phyloP scores from a whole-genome alignment of 1,140 invertebrate genomes.

The Halictus rubicundus region DNA sequence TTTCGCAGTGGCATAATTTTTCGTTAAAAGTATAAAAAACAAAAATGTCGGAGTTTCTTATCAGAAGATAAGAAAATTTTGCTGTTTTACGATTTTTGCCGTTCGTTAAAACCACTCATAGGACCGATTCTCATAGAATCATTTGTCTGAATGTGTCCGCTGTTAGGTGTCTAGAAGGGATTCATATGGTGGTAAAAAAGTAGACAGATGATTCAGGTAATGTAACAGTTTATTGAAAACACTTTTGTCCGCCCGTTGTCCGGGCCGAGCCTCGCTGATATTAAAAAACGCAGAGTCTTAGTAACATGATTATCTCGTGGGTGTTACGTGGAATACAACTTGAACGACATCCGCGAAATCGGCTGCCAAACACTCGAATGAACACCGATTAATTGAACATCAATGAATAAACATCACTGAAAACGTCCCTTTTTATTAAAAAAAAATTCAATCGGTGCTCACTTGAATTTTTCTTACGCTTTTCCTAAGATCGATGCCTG shows the following conservation, averaged over 20 bases:
- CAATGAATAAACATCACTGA: no score
- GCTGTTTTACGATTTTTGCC: no score
- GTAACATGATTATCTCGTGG: constrained; percentile 79
- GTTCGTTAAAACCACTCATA: no score
- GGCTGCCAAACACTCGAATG: constrained; percentile 20
- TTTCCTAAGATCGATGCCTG: no score
- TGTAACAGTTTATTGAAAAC: constrained; percentile 81
- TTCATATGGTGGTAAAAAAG: constrained; percentile 1
- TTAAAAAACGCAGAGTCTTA: constrained; percentile 80
- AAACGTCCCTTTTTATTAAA: background rate
- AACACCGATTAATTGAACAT: no score
- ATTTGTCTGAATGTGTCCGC: background rate
- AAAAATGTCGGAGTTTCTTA: no score
- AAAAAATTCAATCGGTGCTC: constrained; percentile 7
- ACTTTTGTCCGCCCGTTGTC: constrained; percentile 72
- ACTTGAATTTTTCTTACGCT: no score
- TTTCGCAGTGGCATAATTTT: constrained; percentile 34
- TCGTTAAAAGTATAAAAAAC: no score
- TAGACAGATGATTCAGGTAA: constrained; percentile 69
- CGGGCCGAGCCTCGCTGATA: constrained; percentile 77
- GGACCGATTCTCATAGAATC: no score
- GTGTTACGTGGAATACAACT: constrained; percentile 75
- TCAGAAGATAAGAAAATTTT: background rate
- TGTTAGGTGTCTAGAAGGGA: no score
- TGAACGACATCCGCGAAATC: constrained; percentile 69